A percentile compares a stretch with the other conserved stretches of the same genome.
phyloP scores from a whole-genome alignment of 2,797 vertebrate genomes.

The Pseudochirops cupreus region DNA sequence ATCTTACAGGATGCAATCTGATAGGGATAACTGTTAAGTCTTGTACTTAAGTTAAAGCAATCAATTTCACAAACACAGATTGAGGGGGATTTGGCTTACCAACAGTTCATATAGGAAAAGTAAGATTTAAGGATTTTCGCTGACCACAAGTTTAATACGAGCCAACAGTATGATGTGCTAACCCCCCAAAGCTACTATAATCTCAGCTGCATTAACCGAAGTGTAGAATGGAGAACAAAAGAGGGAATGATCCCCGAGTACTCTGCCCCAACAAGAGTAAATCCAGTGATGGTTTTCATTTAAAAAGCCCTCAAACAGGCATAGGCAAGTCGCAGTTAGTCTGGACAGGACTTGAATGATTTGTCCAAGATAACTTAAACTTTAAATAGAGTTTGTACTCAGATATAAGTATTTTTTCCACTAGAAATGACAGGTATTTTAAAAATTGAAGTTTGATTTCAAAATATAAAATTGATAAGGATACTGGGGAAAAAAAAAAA shows the following conservation, averaged over 20 bases:
- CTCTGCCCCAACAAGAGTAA: not conserved
- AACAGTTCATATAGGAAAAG: slow-evolving; percentile 12
- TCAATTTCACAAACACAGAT: not conserved
- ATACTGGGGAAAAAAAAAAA: not conserved
- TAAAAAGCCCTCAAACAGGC: not conserved
- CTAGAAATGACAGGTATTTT: not conserved
- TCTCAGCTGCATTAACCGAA: slow-evolving; percentile 48
- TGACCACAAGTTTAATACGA: slow-evolving; percentile 42
- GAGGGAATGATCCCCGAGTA: not conserved
- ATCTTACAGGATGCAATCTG: slow-evolving; percentile 15
- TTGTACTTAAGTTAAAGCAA: not conserved
- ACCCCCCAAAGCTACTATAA: slow-evolving; percentile 10
- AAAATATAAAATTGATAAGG: not conserved
- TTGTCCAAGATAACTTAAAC: not conserved
- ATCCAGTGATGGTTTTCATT: not conserved
- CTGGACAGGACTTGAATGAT: not conserved
- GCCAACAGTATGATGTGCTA: not conserved
- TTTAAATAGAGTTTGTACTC: not conserved
- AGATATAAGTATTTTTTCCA: not conserved
- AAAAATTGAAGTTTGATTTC: not conserved
- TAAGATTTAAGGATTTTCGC: slow-evolving; percentile 41
- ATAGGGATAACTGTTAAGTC: not conserved
- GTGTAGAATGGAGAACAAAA: slow-evolving; percentile 19
- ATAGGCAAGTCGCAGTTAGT: not conserved
- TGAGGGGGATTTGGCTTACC: slow-evolving; percentile 27